These are phyloP conservation scores for Macaria liturata DNA, from an alignment of 2,888 invertebrate genomes.

Conservation along the genomic window DNA sequence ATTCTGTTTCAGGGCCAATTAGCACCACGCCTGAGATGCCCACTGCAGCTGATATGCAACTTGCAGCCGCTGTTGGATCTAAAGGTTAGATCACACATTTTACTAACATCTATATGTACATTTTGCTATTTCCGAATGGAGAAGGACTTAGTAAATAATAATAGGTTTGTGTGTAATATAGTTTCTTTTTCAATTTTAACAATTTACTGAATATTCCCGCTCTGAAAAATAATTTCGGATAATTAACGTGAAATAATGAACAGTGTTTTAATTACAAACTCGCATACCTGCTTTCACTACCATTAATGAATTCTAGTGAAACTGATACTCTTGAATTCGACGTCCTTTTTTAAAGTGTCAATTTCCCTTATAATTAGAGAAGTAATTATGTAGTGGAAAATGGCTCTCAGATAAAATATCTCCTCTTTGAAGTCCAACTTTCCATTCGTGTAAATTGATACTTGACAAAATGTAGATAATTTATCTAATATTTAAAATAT, in stretches of 20 bases:
- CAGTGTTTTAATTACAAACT: background rate
- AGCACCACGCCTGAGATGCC: constrained; percentile 79
- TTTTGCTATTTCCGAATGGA: too few species aligned
- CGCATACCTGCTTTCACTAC: background rate
- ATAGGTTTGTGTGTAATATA: too few species aligned
- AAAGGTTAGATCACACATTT: constrained; percentile 53
- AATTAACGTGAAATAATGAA: too few species aligned
- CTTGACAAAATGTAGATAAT: constrained; percentile 6
- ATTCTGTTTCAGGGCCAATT: constrained; percentile 62
- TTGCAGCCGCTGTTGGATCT: constrained; percentile 71
- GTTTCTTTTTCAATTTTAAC: too few species aligned
- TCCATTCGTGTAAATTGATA: constrained; percentile 14
- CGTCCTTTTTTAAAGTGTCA: constrained; percentile 37
- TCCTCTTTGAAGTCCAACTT: constrained; percentile 9
- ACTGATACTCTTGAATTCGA: constrained; percentile 33
- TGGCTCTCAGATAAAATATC: constrained; percentile 39
- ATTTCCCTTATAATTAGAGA: constrained; percentile 50
- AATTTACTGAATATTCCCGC: too few species aligned
- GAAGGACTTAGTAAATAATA: too few species aligned
- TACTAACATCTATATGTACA: too few species aligned
- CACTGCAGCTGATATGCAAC: constrained; percentile 76
- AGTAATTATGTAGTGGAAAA: constrained; percentile 38
- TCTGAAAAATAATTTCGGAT: too few species aligned
- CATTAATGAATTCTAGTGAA: constrained; percentile 4
- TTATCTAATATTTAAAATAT: constrained; percentile 12